Evolutionary conservation across 2,888 invertebrate species (phyloP).

Genomic region (Eumerus sabulonum): DNA sequence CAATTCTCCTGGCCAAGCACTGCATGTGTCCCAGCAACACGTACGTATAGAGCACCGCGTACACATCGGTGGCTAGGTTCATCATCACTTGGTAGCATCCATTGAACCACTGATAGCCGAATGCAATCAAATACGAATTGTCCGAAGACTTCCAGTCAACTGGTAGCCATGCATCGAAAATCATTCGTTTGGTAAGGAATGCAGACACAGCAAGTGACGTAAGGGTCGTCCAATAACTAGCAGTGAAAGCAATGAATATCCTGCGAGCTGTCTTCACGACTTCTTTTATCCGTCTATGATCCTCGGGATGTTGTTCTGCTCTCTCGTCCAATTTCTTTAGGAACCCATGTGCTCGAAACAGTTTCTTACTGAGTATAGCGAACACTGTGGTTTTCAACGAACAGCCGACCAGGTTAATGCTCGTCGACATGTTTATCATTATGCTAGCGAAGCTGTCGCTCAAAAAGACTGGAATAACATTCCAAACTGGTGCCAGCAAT

Average conservation of each 20-base stretch:
- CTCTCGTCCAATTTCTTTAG: conserved; percentile 65
- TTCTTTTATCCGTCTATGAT: conserved; percentile 49
- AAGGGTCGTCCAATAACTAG: conserved; percentile 54
- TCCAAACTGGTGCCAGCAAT: conserved; percentile 36
- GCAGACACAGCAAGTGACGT: conserved; percentile 44
- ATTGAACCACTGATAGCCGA: conserved; percentile 61
- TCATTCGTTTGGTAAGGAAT: background rate
- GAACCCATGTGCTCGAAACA: conserved; percentile 42
- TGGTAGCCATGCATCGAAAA: conserved; percentile 58
- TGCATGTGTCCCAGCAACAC: conserved; percentile 69
- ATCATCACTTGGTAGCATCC: conserved; percentile 48
- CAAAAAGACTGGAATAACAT: conserved; percentile 42
- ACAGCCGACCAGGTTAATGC: conserved; percentile 55
- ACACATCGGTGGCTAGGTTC: conserved; percentile 68
- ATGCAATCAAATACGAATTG: conserved; percentile 36
- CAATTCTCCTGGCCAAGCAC: conserved; percentile 64
- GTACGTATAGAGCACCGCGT: conserved; percentile 66
- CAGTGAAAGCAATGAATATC: conserved; percentile 50
- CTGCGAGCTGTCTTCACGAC: conserved; percentile 50
- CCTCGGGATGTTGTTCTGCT: conserved; percentile 26
- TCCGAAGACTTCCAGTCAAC: conserved; percentile 43
- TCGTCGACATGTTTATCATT: conserved; percentile 67
- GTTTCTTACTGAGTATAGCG: conserved; percentile 13
- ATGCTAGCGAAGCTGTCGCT: conserved; percentile 60
- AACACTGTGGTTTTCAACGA: conserved; percentile 56